A percentile compares a stretch with the other conserved stretches of the same genome.
Conservation (phyloP, 2,113 vertebrate genomes). For the Protobothrops flavoviridis region DNA sequence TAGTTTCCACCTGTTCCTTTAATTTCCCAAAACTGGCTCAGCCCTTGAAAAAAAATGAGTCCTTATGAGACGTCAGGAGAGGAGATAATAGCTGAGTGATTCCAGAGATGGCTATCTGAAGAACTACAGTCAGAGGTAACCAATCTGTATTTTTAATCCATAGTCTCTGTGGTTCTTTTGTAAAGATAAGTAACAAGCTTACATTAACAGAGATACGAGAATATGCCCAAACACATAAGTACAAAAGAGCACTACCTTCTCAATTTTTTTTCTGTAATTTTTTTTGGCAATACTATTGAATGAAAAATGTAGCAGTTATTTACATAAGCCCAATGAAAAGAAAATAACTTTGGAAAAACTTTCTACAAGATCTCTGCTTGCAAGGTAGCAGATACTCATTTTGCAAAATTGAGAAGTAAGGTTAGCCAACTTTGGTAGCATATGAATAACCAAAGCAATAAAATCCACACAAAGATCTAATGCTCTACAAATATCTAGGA, state of each 20-base stretch:
- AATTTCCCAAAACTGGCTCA: not conserved
- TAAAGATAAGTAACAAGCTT: not conserved
- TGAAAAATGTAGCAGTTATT: not conserved
- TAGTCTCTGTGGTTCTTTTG: not conserved
- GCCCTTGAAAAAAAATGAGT: not conserved
- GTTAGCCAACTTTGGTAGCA: not conserved
- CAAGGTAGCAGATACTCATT: not conserved
- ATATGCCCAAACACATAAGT: not conserved
- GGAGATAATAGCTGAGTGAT: not conserved
- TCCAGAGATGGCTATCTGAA: not conserved
- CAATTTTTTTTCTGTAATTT: not conserved
- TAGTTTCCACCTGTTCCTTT: not conserved
- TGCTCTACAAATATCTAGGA: not conserved
- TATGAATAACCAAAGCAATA: not conserved
- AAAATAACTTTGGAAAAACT: not conserved
- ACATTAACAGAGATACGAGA: not conserved
- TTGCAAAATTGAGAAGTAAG: not conserved
- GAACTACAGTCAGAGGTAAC: not conserved
- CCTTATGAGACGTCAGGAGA: not conserved
- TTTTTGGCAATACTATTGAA: not conserved
- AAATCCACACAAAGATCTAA: not conserved
- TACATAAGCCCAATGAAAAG: not conserved
- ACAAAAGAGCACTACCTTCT: not conserved
- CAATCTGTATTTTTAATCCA: not conserved
- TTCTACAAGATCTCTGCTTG: not conserved